Evolutionary conservation across 2,888 invertebrate species (phyloP), one percentile per base, ranked within the genome.

Genomic region (Clunio marinus): DNA sequence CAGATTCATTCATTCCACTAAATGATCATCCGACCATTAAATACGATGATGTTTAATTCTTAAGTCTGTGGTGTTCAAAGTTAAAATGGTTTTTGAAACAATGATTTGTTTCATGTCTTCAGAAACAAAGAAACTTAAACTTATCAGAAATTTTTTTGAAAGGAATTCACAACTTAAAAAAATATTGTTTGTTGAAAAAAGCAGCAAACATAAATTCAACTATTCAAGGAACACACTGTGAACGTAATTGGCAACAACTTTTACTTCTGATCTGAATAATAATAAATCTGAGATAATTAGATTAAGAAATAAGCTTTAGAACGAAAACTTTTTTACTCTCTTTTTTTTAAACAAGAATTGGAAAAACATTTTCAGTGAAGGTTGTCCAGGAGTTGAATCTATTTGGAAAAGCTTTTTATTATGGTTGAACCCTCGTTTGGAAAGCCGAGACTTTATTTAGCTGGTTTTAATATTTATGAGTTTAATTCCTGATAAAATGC

Each of bases 221-320:
- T 41, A n/a, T 41, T n/a, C n/a, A n/a, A n/a, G n/a, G n/a, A 41
- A 41, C 10, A 27, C 13, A 27, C 57, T 25, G 10, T 5, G 4
- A 57, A 25, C 10, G 25, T 46, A 45, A 63, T 63, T 63, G 46
- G 45, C 63, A 63, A 28, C 63, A 63, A 27, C 46, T 45, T 45
- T 27, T 28, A 2, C 22, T 35, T 10, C 22, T 32, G 51, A 15
- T 17, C 20, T 17, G 28, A 37, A 37, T 60, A n/a, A 27, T 37
- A 10, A 63, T 63, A 63, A 63, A 63, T 63, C 45, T 63, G 63
- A 22, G n/a, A 63, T 63, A 63, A 63, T 63, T 63, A 63, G 46
- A 63, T 63, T 63, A 32, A 32, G 17, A 5, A 32, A 32, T 10
- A 35, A 35, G n/a, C 24, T 57, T 10, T n/a, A n/a, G n/a, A n/a